Evolutionary conservation across 2,113 vertebrate species (phyloP), one percentile per base, ranked within the genome.

Genomic region (Clinocottus analis): DNA sequence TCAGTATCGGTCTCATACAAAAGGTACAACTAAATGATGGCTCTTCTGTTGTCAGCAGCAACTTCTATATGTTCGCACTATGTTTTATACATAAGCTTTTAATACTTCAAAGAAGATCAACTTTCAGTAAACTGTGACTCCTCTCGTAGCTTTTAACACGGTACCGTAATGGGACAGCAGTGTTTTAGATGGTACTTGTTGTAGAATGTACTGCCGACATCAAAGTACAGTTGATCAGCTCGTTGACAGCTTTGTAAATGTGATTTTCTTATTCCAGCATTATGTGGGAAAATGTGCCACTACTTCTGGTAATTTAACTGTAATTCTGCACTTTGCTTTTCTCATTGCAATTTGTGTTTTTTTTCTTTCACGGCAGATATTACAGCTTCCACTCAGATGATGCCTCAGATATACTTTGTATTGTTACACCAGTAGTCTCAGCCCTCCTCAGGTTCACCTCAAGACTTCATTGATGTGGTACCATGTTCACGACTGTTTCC

Each of bases 251-350:
- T 82, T 72, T 77, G 63, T 82, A 74, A 89, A 89, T 90, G 84
- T 88, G 79, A 85, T 73, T 64, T 77, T 61, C 11, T 55, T 64
- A 39, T 60, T 79, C 69, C 72, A 89, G 79, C 79, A 55, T 83
- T 78, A 74, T 67, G 66, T 72, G 77, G 72, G 55, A 53, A 78
- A 58, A 55, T 66, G 80, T 85, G 89, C 77, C 80, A 92, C 84
- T 85, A 82, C 74, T 79, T 85, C 74, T 85, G 71, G 63, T 88
- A 79, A 87, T 89, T 88, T 78, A 72, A 80, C 65, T 84, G 47
- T 83, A 84, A 83, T 89, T 89, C 69, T 25, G 82, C 87, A 91
- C 87, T 92, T 90, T 84, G 72, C 75, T 72, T 83, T 70, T 82
- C 27, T 78, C 17, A 16, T 80, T 77, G 77, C 63, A 69, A 47